These are phyloP conservation scores for Parnassius glacialis DNA, from an alignment of 2,888 invertebrate genomes.

Conservation along the genomic window DNA sequence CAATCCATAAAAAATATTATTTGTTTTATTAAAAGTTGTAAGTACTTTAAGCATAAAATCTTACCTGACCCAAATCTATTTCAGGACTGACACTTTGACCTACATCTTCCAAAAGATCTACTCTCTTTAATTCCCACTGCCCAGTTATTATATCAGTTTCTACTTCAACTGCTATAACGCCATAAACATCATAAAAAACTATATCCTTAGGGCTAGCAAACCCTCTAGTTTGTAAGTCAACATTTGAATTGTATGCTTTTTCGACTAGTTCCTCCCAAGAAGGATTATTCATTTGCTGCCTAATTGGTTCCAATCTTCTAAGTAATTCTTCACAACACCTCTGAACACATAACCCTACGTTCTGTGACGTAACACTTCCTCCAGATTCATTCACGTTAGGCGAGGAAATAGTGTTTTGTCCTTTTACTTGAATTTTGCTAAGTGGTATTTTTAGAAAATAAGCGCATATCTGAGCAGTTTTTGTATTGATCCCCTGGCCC, in stretches of 20 bases:
- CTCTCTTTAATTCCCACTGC: slow-evolving; percentile 82
- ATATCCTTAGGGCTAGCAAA: slow-evolving; percentile 67
- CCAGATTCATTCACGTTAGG: slow-evolving; percentile 85
- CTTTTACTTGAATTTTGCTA: slow-evolving; percentile 83
- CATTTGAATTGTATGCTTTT: slow-evolving; percentile 65
- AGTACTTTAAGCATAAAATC: not conserved
- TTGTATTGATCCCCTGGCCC: slow-evolving; percentile 90
- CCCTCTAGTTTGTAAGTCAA: slow-evolving; percentile 77
- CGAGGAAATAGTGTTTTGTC: slow-evolving; percentile 79
- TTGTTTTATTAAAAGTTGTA: no score
- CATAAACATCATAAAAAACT: slow-evolving; percentile 80
- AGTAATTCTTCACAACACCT: slow-evolving; percentile 45
- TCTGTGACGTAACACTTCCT: slow-evolving; percentile 75
- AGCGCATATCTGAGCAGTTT: slow-evolving; percentile 84
- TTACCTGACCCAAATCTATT: slow-evolving; percentile 86
- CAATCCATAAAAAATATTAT: no score
- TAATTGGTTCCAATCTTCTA: slow-evolving; percentile 59
- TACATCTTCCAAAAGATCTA: slow-evolving; percentile 85
- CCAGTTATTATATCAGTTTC: slow-evolving; percentile 90
- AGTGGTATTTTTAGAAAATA: slow-evolving; percentile 84
- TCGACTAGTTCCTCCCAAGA: slow-evolving; percentile 80
- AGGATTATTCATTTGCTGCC: slow-evolving; percentile 64
- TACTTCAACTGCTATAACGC: slow-evolving; percentile 83
- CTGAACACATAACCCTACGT: slow-evolving; percentile 46
- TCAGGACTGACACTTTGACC: slow-evolving; percentile 86